A percentile compares a stretch with the other conserved stretches of the same genome.
phyloP scores from a whole-genome alignment of 1,140 invertebrate genomes.

The Carcinoscorpius rotundicauda region DNA sequence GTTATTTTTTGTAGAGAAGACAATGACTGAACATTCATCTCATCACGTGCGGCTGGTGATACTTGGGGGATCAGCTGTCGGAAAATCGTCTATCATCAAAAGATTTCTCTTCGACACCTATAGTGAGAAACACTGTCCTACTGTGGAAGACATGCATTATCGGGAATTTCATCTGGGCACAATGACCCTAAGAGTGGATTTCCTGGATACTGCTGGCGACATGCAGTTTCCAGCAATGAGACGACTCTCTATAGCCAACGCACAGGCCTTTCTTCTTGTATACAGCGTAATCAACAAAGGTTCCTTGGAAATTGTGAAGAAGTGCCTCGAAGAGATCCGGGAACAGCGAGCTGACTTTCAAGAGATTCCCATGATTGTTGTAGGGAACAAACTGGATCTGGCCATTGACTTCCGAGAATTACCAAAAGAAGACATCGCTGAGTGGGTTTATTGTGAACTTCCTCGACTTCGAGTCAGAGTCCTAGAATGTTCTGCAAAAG shows the following conservation, averaged over 20 bases:
- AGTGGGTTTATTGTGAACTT: conserved; percentile 62
- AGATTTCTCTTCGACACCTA: conserved; percentile 75
- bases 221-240: conserved; percentile 76
- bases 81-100: conserved; percentile 76
- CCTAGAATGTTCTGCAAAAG: conserved; percentile 67
- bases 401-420: conserved; percentile 43
- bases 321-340: conserved; percentile 67
- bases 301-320: conserved; percentile 63
- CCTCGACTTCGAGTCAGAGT: conserved; percentile 33
- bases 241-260: conserved; percentile 71
- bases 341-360: conserved; percentile 57
- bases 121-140: conserved; percentile 67
- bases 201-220: conserved; percentile 75
- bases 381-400: conserved; percentile 70
- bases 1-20: background rate
- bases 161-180: conserved; percentile 66
- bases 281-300: conserved; percentile 58
- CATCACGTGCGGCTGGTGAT: conserved; percentile 66
- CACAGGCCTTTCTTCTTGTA: conserved; percentile 77
- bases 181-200: conserved; percentile 51
- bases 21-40: conserved; percentile 53
- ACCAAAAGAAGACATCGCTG: conserved; percentile 53
- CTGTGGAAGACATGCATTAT: conserved; percentile 79
- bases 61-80: conserved; percentile 65
- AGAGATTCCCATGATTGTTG: conserved; percentile 72